Percentiles rank a stretch among this genome's conserved stretches.
These are phyloP conservation scores for Eustalomyia histrio DNA, from an alignment of 2,888 invertebrate genomes.

Conservation along the genomic window DNA sequence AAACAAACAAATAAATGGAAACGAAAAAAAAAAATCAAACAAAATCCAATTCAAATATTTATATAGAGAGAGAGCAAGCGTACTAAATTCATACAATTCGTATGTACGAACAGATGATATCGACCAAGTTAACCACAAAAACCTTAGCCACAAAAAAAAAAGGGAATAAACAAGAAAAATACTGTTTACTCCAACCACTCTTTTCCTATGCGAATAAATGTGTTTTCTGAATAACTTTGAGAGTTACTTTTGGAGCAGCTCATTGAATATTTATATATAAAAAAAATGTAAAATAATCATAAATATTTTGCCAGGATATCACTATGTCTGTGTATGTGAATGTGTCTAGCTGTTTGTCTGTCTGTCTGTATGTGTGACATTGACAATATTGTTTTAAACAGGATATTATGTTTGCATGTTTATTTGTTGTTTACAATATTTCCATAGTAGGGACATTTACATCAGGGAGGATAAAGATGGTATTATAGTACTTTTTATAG, in stretches of 20 bases:
- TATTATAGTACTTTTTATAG: no score
- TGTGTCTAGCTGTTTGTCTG: not conserved
- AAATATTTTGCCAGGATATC: slow-evolving; percentile 27
- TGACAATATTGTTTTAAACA: slow-evolving; percentile 14
- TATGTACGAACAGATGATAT: slow-evolving; percentile 59
- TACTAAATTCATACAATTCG: slow-evolving; percentile 34
- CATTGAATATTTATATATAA: not conserved
- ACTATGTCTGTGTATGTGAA: not conserved
- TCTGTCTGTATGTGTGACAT: slow-evolving; percentile 5
- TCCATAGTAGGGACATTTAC: no score
- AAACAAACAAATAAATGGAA: slow-evolving; percentile 34
- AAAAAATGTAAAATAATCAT: slow-evolving; percentile 24
- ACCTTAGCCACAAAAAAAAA: slow-evolving; percentile 69
- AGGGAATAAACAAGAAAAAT: slow-evolving; percentile 36
- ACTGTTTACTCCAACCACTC: slow-evolving; percentile 26
- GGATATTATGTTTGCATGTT: not conserved
- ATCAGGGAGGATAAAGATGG: no score
- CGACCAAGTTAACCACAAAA: slow-evolving; percentile 73
- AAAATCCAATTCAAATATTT: not conserved
- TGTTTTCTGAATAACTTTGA: not conserved
- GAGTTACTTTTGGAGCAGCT: not conserved
- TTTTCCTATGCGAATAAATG: slow-evolving; percentile 10
- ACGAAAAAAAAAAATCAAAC: slow-evolving; percentile 18
- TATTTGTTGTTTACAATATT: not conserved
- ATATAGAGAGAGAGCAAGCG: slow-evolving; percentile 53